Percentiles rank a stretch among this genome's conserved stretches.
Conservation (phyloP, 2,113 vertebrate genomes). For the Pleuronectes platessa region DNA sequence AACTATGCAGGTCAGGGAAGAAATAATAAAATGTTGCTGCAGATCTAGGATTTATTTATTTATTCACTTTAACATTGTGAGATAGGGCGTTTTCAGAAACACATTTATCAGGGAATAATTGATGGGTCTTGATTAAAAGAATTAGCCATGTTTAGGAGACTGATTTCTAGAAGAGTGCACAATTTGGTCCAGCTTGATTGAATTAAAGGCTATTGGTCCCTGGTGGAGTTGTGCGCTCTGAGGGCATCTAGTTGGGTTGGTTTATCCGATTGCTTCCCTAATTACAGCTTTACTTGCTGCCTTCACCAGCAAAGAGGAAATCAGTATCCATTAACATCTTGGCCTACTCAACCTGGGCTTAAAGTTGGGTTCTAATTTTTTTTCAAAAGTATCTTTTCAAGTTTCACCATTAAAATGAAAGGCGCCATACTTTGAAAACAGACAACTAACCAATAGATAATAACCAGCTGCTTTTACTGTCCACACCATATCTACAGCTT, state of each 20-base stretch:
- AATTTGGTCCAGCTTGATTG: neutral
- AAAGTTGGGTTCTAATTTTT: neutral
- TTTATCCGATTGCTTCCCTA: neutral
- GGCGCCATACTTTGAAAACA: no score
- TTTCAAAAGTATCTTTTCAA: no score
- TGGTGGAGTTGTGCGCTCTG: no score
- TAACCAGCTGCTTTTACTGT: neutral
- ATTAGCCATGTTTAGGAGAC: neutral
- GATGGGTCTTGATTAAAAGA: no score
- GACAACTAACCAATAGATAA: neutral
- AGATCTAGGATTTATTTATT: no score
- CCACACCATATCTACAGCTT: constrained; percentile 15
- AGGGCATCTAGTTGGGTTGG: neutral
- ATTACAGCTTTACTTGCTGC: neutral
- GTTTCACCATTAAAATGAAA: no score
- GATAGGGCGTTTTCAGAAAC: no score
- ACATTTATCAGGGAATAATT: no score
- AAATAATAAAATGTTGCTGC: no score
- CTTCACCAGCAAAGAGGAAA: constrained; percentile 5
- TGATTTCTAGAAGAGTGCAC: neutral
- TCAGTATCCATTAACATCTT: neutral
- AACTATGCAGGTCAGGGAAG: no score
- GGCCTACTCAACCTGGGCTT: neutral
- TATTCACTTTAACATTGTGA: no score
- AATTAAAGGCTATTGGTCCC: neutral